Evolutionary conservation across 2,113 vertebrate species (phyloP).

Genomic region (Tupaia tana): DNA sequence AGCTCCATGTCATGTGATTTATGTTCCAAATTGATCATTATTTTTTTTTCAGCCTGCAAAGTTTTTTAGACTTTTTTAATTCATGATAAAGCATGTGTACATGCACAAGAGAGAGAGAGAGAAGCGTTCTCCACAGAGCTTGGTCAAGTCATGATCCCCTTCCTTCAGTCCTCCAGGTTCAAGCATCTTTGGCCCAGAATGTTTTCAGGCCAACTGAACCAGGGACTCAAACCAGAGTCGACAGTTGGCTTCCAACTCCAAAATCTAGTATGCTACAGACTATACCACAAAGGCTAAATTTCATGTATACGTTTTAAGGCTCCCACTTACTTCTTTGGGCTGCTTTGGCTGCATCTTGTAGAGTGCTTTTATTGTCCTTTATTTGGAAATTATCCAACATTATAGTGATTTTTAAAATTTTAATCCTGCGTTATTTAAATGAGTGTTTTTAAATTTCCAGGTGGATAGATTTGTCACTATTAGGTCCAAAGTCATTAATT

Average conservation of each 20-base stretch:
- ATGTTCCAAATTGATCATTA: neutral
- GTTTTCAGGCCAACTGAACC: no score
- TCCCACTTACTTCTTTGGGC: neutral
- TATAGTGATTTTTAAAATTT: neutral
- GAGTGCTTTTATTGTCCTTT: neutral
- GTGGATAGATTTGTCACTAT: neutral
- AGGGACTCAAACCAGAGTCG: no score
- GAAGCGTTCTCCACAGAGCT: no score
- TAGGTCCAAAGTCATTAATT: neutral
- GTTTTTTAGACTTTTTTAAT: no score
- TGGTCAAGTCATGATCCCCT: no score
- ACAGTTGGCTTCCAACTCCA: no score
- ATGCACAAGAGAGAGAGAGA: no score
- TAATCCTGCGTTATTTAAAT: slow-evolving; percentile 20
- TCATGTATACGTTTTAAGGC: neutral
- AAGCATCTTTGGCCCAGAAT: no score
- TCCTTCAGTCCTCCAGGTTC: no score
- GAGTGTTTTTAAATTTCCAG: neutral
- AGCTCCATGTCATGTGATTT: neutral
- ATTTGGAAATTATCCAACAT: neutral
- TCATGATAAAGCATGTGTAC: no score
- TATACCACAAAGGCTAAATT: neutral
- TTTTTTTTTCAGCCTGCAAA: no score
- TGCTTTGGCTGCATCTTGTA: neutral
- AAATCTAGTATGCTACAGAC: no score